These are phyloP conservation scores for Coryphaenoides rupestris DNA, from an alignment of 2,113 vertebrate genomes.

Conservation along the genomic window DNA sequence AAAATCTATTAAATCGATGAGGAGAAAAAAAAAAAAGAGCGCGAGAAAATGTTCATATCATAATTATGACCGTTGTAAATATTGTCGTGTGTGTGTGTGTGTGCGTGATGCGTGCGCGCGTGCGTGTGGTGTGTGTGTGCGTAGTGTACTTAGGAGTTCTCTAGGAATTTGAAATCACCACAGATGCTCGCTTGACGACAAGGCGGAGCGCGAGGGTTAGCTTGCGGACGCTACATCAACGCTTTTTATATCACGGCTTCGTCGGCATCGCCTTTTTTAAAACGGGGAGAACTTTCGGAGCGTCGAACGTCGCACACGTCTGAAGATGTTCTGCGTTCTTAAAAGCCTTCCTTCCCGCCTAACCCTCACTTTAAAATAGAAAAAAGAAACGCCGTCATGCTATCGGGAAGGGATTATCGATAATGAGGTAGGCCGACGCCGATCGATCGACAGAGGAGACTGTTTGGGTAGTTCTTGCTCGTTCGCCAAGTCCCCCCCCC, in stretches of 20 bases:
- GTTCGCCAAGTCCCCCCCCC: slow-evolving; percentile 30
- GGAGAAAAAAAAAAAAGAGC: slow-evolving; percentile 37
- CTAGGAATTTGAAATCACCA: slow-evolving; percentile 59
- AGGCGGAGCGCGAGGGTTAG: slow-evolving; percentile 51
- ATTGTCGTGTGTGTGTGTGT: slow-evolving; percentile 64
- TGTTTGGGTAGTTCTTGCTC: too few species aligned
- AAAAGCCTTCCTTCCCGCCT: too few species aligned
- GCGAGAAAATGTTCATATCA: slow-evolving; percentile 62
- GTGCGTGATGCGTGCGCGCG: too few species aligned
- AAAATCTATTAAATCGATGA: slow-evolving; percentile 69
- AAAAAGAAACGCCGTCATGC: too few species aligned
- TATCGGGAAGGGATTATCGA: too few species aligned
- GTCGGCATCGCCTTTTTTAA: slow-evolving; percentile 33
- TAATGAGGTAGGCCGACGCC: too few species aligned
- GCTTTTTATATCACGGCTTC: slow-evolving; percentile 57
- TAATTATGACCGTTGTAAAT: slow-evolving; percentile 65
- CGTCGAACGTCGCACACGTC: slow-evolving; percentile 26
- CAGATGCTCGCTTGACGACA: slow-evolving; percentile 53
- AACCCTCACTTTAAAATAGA: too few species aligned
- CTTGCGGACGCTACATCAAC: slow-evolving; percentile 44
- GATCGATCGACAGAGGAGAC: too few species aligned
- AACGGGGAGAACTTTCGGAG: too few species aligned
- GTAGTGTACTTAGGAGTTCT: slow-evolving; percentile 62
- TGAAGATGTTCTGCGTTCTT: slow-evolving; percentile 20
- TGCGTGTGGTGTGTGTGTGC: slow-evolving; percentile 62